Evolutionary conservation across 1,140 invertebrate species (phyloP).

Genomic region (Danaus plexippus): DNA sequence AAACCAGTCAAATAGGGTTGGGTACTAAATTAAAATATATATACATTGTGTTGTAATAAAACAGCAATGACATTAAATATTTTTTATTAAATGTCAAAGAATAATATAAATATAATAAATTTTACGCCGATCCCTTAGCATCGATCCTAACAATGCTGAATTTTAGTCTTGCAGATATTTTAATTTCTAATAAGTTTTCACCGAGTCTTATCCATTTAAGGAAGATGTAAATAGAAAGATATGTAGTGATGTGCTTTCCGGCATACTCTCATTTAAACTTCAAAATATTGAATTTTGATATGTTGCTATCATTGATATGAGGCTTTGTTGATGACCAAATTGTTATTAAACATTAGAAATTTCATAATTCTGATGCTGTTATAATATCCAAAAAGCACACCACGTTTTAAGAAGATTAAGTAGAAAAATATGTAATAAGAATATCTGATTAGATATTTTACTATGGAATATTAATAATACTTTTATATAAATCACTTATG

Average conservation of each 20-base stretch:
- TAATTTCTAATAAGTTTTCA: conserved; percentile 37
- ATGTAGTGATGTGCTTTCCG: conserved; percentile 29
- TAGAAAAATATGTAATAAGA: conserved; percentile 59
- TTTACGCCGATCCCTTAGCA: conserved; percentile 52
- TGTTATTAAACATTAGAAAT: conserved; percentile 18
- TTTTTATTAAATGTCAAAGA: conserved; percentile 72
- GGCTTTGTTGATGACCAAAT: conserved; percentile 15
- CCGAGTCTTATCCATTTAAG: conserved; percentile 24
- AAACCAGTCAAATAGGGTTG: conserved; percentile 2
- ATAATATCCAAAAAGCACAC: conserved; percentile 23
- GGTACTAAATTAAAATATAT: conserved; percentile 11
- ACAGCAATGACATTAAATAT: conserved; percentile 51
- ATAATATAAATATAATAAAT: conserved; percentile 70
- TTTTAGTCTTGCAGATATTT: conserved; percentile 43
- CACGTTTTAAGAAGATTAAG: conserved; percentile 28
- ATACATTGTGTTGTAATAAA: conserved; percentile 31
- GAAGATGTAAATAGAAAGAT: conserved; percentile 33
- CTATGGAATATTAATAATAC: conserved; percentile 17
- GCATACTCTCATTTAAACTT: conserved; percentile 1
- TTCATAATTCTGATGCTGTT: conserved; percentile 6
- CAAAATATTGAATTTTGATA: conserved; percentile 11
- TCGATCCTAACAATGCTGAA: conserved; percentile 51
- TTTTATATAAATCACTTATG: conserved; percentile 31
- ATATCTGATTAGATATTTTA: conserved; percentile 45
- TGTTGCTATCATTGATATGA: conserved; percentile 13